Evolutionary conservation across 64 coral and sea anemone genomes (phyloP).

Genomic region (Dendrophyllia cribrosa): DNA sequence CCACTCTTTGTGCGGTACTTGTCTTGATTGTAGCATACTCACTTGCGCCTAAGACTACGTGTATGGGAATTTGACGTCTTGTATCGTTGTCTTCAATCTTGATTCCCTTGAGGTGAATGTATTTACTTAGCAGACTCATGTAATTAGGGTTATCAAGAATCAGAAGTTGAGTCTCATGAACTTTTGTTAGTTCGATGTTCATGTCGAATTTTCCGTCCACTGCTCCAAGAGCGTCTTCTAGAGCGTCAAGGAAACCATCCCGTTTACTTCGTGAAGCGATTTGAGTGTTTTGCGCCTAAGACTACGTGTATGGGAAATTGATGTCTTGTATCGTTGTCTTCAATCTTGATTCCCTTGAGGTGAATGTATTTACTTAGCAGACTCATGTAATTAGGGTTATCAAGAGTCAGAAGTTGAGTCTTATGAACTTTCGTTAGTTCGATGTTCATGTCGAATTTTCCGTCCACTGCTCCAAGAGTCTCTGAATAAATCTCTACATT

Average conservation of each 20-base stretch:
- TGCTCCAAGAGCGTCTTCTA: constrained; percentile 27
- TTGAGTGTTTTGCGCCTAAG: no score
- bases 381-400: no score
- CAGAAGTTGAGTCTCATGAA: constrained; percentile 52
- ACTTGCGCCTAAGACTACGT: constrained; percentile 39
- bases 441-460: no score
- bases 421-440: constrained; percentile 41
- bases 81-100: constrained; percentile 38
- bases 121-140: not conserved
- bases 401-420: constrained; percentile 37
- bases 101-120: constrained; percentile 33
- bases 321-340: no score
- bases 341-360: no score
- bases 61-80: constrained; percentile 24
- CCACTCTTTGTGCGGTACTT: not conserved
- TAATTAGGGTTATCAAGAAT: constrained; percentile 54
- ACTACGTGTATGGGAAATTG: no score
- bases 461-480: constrained; percentile 28
- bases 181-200: no score
- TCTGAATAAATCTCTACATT: constrained; percentile 52
- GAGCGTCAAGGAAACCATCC: not conserved
- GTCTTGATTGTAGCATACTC: constrained; percentile 53
- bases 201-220: constrained; percentile 29
- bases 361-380: no score
- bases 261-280: not conserved